These are phyloP conservation scores for Bombus cullumanus DNA, from an alignment of 1,140 invertebrate genomes.

Conservation along the genomic window DNA sequence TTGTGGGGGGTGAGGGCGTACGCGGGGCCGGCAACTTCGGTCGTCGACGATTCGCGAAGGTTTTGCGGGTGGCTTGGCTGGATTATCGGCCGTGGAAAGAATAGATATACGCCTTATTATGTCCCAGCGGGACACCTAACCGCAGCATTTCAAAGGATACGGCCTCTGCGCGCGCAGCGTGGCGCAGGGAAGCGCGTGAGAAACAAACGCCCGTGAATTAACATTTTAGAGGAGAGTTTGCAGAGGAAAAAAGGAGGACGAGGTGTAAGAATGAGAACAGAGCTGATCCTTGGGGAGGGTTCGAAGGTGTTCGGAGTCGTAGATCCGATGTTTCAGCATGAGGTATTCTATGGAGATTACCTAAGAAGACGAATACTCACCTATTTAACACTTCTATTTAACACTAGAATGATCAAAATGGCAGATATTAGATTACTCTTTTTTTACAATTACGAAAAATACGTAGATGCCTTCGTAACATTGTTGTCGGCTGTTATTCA, in stretches of 20 bases:
- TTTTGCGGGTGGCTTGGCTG: slow-evolving; percentile 56
- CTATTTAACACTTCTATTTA: too few species aligned
- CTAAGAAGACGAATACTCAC: not conserved
- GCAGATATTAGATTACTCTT: too few species aligned
- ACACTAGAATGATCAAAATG: too few species aligned
- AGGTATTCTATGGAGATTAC: not conserved
- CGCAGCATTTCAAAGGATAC: slow-evolving; percentile 25
- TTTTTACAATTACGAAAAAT: too few species aligned
- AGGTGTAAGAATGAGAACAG: not conserved
- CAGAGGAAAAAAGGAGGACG: not conserved
- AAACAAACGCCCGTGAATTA: slow-evolving; percentile 37
- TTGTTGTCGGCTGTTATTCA: too few species aligned
- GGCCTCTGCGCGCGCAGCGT: not conserved
- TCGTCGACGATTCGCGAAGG: slow-evolving; percentile 44
- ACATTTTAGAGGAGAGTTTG: slow-evolving; percentile 20
- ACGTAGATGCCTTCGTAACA: too few species aligned
- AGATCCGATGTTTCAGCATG: not conserved
- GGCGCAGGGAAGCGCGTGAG: slow-evolving; percentile 14
- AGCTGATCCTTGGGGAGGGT: not conserved
- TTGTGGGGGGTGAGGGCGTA: not conserved
- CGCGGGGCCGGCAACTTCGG: slow-evolving; percentile 8
- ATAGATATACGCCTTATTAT: slow-evolving; percentile 53
- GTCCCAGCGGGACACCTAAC: slow-evolving; percentile 27
- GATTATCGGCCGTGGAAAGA: slow-evolving; percentile 43
- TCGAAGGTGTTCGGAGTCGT: not conserved